A percentile compares a stretch with the other conserved stretches of the same genome.
Conservation (phyloP, 2,888 invertebrate genomes). For the Esperia sulphurella region DNA sequence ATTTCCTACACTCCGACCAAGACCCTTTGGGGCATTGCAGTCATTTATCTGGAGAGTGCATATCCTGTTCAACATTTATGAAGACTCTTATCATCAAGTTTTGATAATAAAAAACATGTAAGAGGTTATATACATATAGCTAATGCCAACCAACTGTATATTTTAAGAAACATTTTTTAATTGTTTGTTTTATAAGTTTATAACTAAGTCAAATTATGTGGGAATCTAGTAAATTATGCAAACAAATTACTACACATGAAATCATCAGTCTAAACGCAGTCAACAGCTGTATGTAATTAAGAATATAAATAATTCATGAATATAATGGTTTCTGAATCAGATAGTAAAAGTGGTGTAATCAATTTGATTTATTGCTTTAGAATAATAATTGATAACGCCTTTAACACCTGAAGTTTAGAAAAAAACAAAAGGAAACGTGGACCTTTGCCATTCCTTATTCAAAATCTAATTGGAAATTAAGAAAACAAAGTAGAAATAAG, state of each 20-base stretch:
- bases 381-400: background rate
- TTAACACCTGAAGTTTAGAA: background rate
- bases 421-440: conserved; percentile 17
- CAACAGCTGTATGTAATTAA: background rate
- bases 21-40: no score
- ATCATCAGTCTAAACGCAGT: background rate
- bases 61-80: background rate
- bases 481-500: conserved; percentile 14
- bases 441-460: conserved; percentile 21
- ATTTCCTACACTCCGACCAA: no score
- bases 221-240: no score
- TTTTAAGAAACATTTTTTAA: no score
- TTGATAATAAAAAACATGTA: no score
- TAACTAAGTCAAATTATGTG: no score
- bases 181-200: no score
- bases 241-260: background rate
- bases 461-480: conserved; percentile 17
- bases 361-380: background rate
- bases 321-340: conserved; percentile 10
- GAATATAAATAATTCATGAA: conserved; percentile 16
- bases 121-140: no score
- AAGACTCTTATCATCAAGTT: no score
- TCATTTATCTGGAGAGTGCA: no score
- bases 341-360: conserved; percentile 32
- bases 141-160: no score